Evolutionary conservation across 2,888 invertebrate species (phyloP).

Genomic region (Plagodis dolabraria): DNA sequence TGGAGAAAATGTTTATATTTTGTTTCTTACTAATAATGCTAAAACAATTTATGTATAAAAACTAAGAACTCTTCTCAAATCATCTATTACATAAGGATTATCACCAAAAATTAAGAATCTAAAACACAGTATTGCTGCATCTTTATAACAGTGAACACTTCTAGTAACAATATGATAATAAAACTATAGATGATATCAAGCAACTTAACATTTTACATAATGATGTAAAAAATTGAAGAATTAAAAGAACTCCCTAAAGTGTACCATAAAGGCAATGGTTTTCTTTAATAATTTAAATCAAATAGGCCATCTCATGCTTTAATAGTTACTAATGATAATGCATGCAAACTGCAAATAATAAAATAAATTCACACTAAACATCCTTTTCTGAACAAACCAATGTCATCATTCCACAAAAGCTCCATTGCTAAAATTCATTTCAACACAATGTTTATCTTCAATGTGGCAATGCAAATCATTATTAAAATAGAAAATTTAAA

Average conservation of each 20-base stretch:
- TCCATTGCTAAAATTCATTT: conserved; percentile 42
- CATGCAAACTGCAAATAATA: conserved; percentile 32
- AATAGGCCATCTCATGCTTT: conserved; percentile 9
- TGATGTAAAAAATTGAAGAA: conserved; percentile 9
- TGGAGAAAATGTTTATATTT: conserved; percentile 73
- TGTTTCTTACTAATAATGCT: conserved; percentile 71
- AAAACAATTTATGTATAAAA: conserved; percentile 58
- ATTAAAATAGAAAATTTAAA: too few relatives aligned
- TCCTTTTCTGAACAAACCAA: conserved; percentile 3
- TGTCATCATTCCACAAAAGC: conserved; percentile 34
- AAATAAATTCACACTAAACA: conserved; percentile 36
- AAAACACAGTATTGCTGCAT: conserved; percentile 36
- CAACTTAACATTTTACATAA: conserved; percentile 12
- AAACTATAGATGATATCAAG: conserved; percentile 5
- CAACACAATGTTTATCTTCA: conserved; percentile 52
- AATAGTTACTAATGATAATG: conserved; percentile 10
- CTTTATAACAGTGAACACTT: conserved; percentile 9
- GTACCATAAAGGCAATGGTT: conserved; percentile 14
- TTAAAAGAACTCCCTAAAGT: conserved; percentile 1
- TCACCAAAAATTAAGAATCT: conserved; percentile 62
- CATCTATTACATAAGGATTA: conserved; percentile 55
- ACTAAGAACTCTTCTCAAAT: conserved; percentile 52
- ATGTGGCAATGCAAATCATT: conserved; percentile 15
- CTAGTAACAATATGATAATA: conserved; percentile 1
- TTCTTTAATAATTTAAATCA: conserved; percentile 20